Percentiles rank a stretch among this genome's conserved stretches.
phyloP scores from a whole-genome alignment of 2,888 invertebrate genomes.

The Osmoderma eremita region DNA sequence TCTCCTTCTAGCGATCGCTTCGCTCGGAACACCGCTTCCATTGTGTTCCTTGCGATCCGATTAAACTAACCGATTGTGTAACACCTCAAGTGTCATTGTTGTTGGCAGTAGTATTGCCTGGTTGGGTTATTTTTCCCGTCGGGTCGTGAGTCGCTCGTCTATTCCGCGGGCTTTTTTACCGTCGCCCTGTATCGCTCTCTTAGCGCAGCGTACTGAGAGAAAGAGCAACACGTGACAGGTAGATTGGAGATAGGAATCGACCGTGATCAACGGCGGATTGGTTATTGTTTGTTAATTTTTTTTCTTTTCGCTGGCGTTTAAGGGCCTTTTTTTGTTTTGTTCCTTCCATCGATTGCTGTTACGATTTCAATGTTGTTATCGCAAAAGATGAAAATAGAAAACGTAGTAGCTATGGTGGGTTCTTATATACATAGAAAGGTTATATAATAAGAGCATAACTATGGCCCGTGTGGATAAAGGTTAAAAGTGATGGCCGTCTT shows the following conservation, averaged over 20 bases:
- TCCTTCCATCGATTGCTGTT: too few species aligned
- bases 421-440: too few species aligned
- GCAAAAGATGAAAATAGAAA: too few species aligned
- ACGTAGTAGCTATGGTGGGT: too few species aligned
- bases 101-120: constrained; percentile 24
- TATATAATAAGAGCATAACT: too few species aligned
- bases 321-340: too few species aligned
- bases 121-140: constrained; percentile 9
- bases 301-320: constrained; percentile 9
- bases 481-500: too few species aligned
- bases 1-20: constrained; percentile 8
- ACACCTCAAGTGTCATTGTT: constrained; percentile 38
- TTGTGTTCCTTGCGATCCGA: constrained; percentile 31
- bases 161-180: constrained; percentile 12
- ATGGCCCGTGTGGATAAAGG: too few species aligned
- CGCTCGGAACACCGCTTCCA: constrained; percentile 22
- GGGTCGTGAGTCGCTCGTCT: constrained; percentile 30
- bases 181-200: constrained; percentile 5
- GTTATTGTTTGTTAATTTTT: constrained; percentile 30
- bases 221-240: constrained; percentile 31
- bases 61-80: constrained; percentile 37
- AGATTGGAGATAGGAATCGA: constrained; percentile 31
- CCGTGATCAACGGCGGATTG: constrained; percentile 31
- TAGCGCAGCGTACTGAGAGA: not conserved
- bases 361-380: too few species aligned